Evolutionary conservation across 2,797 vertebrate genomes (phyloP).

Genomic region (Etheostoma nigrum): DNA sequence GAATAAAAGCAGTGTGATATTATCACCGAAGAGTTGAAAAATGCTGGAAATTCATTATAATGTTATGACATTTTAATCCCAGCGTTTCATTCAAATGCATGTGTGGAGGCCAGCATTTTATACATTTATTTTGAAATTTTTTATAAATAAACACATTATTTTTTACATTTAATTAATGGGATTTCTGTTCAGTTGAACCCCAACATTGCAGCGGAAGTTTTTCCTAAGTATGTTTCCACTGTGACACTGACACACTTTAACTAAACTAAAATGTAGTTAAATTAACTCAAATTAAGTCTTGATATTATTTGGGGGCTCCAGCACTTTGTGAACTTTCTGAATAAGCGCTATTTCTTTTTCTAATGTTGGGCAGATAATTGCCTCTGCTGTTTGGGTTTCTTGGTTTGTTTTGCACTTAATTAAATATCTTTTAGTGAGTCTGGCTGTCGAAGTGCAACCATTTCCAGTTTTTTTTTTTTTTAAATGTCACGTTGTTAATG

Average conservation of each 20-base stretch:
- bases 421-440: constrained; percentile 48
- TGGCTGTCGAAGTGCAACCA: neutral
- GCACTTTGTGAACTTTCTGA: neutral
- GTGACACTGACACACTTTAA: neutral
- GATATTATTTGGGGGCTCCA: neutral
- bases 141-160: neutral
- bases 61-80: neutral
- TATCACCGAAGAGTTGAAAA: too few relatives aligned
- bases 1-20: neutral
- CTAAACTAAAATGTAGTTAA: neutral
- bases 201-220: neutral
- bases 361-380: neutral
- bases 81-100: neutral
- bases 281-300: too few relatives aligned
- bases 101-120: neutral
- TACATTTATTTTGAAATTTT: neutral
- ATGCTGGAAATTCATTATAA: too few relatives aligned
- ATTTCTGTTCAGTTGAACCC: neutral
- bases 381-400: neutral
- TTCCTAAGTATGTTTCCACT: neutral
- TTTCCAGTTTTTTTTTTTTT: neutral
- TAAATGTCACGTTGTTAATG: constrained; percentile 64
- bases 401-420: constrained; percentile 27
- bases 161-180: neutral
- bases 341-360: neutral